Evolutionary conservation across 2,888 invertebrate species (phyloP), one percentile per base, ranked within the genome.

Genomic region (Phlogophora meticulosa): DNA sequence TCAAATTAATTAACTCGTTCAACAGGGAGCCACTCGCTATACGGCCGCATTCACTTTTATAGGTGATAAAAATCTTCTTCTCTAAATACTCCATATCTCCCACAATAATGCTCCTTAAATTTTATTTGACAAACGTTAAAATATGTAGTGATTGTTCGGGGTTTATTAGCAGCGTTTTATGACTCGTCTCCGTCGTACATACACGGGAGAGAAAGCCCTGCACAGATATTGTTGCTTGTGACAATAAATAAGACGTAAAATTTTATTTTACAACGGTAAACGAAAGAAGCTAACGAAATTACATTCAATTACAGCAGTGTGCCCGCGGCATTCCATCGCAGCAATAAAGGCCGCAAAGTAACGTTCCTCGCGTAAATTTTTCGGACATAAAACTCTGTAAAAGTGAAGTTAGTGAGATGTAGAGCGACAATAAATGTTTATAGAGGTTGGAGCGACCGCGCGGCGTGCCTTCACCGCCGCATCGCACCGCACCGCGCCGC

Each of bases 341-440:
- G 94, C 92, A 93, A 95, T 94, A 95, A 95, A 94, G 91, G 88
- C 90, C 85, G 84, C 89, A 87, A 78, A 87, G 85, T 88, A 89
- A 90, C 91, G 92, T 92, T 90, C 87, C 82, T 87, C 89, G 93
- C 94, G 94, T 95, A 95, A 92, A 94, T 95, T 94, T 95, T 95
- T 95, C 92, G 93, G 93, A 94, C 95, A 91, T 95, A 95, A 95
- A 95, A 95, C 93, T 93, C 90, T 93, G 92, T 93, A 95, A 94
- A 94, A 94, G 93, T 93, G 91, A 92, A 94, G 88, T 94, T 94
- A 94, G 94, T 93, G 90, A 94, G 94, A 95, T 93, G 93, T 94
- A 93, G 87, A 91, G 88, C 89, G 91, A 92, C 94, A 90, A 93
- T 95, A 95, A 95, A 95, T 91, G 94, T 95, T 94, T 94, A 93